A percentile compares a stretch with the other conserved stretches of the same genome.
Conservation (phyloP, 2,888 invertebrate genomes). For the Rotaria macrura region DNA sequence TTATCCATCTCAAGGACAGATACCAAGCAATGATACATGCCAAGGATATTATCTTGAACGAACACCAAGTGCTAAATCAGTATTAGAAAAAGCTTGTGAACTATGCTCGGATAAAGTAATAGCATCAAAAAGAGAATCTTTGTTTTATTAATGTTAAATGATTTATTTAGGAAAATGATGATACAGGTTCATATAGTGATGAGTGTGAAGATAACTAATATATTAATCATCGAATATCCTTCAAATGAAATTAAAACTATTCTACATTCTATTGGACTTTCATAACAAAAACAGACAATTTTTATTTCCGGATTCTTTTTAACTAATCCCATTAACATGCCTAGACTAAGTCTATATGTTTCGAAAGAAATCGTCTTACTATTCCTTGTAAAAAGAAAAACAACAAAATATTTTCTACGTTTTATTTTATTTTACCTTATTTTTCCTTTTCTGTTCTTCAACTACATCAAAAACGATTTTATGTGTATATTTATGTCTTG, state of each 20-base stretch:
- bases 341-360: not conserved
- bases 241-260: not conserved
- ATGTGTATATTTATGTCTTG: not conserved
- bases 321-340: not conserved
- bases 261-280: not conserved
- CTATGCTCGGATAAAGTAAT: constrained; percentile 51
- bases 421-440: not conserved
- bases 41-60: constrained; percentile 75
- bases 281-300: not conserved
- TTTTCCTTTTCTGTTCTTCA: no score
- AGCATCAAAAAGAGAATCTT: not conserved
- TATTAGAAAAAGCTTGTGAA: constrained; percentile 67
- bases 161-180: not conserved
- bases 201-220: not conserved
- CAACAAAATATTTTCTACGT: not conserved
- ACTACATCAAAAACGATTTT: not conserved
- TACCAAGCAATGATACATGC: constrained; percentile 73
- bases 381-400: not conserved
- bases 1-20: constrained; percentile 63
- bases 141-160: not conserved
- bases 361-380: not conserved
- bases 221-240: not conserved
- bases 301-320: not conserved
- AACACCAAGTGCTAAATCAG: constrained; percentile 80
- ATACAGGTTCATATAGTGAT: not conserved